A percentile compares a stretch with the other conserved stretches of the same genome.
Conservation (phyloP, 53 echinoderm and acorn worm species). For the Holothuria scabra region DNA sequence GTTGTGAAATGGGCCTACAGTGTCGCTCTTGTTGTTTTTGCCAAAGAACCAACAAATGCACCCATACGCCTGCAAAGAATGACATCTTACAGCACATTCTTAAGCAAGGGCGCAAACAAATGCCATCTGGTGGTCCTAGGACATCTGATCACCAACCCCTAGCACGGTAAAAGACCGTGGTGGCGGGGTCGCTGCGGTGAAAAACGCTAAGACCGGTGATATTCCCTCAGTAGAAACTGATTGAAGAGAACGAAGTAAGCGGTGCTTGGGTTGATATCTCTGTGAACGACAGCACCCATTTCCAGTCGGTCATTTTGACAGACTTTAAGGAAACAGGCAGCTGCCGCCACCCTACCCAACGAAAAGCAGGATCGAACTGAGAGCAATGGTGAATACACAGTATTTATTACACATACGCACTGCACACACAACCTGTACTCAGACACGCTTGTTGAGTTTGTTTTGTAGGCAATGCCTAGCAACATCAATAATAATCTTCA, state of each 20-base stretch:
- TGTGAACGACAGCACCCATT: conserved; percentile 77
- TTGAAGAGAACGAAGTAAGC: conserved; percentile 58
- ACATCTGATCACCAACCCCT: conserved; percentile 72
- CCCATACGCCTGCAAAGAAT: conserved; percentile 44
- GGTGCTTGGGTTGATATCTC: neutral
- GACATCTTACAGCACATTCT: conserved; percentile 5
- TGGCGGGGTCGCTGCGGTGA: conserved; percentile 85
- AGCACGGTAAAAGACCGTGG: conserved; percentile 72
- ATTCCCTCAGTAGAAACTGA: conserved; percentile 18
- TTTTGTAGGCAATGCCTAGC: too few species aligned
- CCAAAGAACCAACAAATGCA: conserved; percentile 45
- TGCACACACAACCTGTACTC: too few species aligned
- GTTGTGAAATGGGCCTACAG: too few species aligned
- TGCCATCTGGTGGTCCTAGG: conserved; percentile 19
- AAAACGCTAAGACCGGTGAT: conserved; percentile 29
- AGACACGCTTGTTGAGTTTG: too few species aligned
- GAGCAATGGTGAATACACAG: neutral
- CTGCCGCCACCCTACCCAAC: neutral
- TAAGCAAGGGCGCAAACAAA: neutral
- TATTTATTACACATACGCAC: too few species aligned
- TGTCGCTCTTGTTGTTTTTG: conserved; percentile 21
- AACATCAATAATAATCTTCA: too few species aligned
- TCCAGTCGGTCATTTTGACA: conserved; percentile 65
- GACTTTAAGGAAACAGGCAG: neutral
- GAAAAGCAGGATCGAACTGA: conserved; percentile 1